Evolutionary conservation across 2,797 vertebrate genomes (phyloP).

Genomic region (Diceros bicornis): DNA sequence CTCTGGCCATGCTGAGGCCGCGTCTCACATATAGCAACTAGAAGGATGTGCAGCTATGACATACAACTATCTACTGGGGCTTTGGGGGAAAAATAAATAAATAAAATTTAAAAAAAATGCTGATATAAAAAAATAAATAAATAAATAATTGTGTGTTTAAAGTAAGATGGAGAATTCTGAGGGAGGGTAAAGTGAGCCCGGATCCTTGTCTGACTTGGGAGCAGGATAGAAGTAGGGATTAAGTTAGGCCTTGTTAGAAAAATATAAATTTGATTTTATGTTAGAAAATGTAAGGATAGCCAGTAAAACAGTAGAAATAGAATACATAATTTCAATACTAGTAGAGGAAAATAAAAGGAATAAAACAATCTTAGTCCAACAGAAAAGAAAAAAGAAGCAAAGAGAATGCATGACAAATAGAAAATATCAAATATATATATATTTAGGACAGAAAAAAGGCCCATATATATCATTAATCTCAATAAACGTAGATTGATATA

Average conservation of each 20-base stretch:
- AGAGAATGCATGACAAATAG: too few relatives aligned
- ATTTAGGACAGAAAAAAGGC: not conserved
- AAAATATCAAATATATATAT: too few relatives aligned
- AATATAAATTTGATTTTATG: not conserved
- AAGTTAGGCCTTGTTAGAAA: not conserved
- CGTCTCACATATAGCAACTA: too few relatives aligned
- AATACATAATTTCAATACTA: not conserved
- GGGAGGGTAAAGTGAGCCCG: not conserved
- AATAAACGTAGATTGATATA: not conserved
- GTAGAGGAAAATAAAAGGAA: not conserved
- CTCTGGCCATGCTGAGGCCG: too few relatives aligned
- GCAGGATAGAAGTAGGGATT: not conserved
- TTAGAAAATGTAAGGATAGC: too few relatives aligned
- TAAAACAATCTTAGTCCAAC: not conserved
- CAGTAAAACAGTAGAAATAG: not conserved
- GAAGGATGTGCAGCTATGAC: too few relatives aligned
- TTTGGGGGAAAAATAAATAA: too few relatives aligned
- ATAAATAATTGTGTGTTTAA: not conserved
- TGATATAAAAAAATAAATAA: too few relatives aligned
- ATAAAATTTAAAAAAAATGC: too few relatives aligned
- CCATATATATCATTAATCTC: not conserved
- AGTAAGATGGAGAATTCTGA: not conserved
- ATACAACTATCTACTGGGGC: too few relatives aligned
- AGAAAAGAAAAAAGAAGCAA: too few relatives aligned
- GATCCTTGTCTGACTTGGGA: not conserved